A percentile compares a stretch with the other conserved stretches of the same genome.
These are phyloP conservation scores for Phragmatobia fuliginosa DNA, from an alignment of 2,888 invertebrate genomes.

Conservation along the genomic window DNA sequence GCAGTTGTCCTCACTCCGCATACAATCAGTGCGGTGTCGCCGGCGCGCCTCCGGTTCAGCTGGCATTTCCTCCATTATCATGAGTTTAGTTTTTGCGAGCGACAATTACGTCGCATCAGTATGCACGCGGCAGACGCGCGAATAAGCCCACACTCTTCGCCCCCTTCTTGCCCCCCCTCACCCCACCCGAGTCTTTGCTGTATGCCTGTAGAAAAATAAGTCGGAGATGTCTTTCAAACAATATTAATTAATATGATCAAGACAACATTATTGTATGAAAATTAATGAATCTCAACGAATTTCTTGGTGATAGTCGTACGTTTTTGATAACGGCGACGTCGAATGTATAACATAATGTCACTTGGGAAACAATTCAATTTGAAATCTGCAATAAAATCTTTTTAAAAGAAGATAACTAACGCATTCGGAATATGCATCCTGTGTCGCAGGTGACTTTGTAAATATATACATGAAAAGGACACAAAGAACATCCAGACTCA, in stretches of 20 bases:
- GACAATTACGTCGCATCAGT: conserved; percentile 80
- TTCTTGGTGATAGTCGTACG: not conserved
- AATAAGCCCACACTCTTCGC: conserved; percentile 47
- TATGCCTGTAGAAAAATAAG: conserved; percentile 5
- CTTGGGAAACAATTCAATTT: not conserved
- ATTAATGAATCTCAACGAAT: not conserved
- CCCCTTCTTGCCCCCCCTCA: conserved; percentile 44
- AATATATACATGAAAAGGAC: too few relatives aligned
- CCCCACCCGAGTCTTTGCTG: not conserved
- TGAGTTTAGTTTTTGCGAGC: conserved; percentile 76
- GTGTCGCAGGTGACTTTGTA: too few relatives aligned
- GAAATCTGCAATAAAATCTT: not conserved
- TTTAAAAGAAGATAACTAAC: too few relatives aligned
- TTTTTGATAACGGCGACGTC: not conserved
- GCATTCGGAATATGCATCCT: too few relatives aligned
- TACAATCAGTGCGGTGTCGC: conserved; percentile 45
- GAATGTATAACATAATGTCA: not conserved
- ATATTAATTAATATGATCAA: not conserved
- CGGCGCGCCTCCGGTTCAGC: conserved; percentile 48
- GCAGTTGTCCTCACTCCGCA: conserved; percentile 34
- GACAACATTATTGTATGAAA: not conserved
- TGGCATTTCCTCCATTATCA: conserved; percentile 79
- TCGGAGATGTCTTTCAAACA: not conserved
- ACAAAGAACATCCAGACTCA: too few relatives aligned
- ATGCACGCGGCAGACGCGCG: conserved; percentile 72